These are phyloP conservation scores for Nipponia nippon DNA, from an alignment of 2,113 vertebrate species.

Conservation along the genomic window DNA sequence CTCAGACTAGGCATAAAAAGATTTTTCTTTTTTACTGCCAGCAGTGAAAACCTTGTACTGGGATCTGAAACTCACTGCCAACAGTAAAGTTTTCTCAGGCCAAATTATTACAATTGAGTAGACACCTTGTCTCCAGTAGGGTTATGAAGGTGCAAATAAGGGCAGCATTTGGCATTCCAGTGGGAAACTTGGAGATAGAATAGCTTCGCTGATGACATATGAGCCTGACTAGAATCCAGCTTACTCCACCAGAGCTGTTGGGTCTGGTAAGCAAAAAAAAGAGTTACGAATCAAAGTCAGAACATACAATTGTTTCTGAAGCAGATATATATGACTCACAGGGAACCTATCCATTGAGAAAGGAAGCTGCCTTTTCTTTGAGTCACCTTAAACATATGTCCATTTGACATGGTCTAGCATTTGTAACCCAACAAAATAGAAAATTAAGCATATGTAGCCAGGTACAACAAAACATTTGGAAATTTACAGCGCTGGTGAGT, in stretches of 20 bases:
- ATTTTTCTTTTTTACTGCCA: neutral
- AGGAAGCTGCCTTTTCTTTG: conserved; percentile 9
- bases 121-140: conserved; percentile 31
- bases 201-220: neutral
- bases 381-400: neutral
- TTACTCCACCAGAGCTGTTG: neutral
- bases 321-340: neutral
- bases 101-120: conserved; percentile 6
- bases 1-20: neutral
- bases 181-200: neutral
- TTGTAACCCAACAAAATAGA: neutral
- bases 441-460: neutral
- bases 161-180: conserved; percentile 14
- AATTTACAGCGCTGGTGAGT: neutral
- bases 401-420: neutral
- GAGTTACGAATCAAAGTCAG: neutral
- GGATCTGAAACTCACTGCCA: conserved; percentile 22
- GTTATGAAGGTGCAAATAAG: conserved; percentile 31
- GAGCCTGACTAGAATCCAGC: conserved; percentile 4
- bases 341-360: neutral
- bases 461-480: neutral
- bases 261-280: neutral
- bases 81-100: neutral
- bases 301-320: neutral
- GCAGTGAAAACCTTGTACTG: neutral